Conservation (phyloP, 2,113 vertebrate genomes). For the Caranx ignobilis region DNA sequence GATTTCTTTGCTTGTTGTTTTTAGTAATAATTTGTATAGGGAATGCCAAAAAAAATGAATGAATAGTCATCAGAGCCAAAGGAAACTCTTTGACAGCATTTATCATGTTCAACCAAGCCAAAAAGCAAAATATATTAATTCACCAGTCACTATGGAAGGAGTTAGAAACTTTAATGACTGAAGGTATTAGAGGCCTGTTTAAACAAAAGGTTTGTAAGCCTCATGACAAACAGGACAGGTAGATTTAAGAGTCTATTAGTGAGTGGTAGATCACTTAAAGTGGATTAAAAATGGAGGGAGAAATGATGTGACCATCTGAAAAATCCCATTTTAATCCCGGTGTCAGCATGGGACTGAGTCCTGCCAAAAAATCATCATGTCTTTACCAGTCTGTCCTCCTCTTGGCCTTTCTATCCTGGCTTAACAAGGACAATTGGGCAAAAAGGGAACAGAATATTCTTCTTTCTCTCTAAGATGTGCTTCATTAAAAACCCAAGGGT, state of each 20-base stretch:
- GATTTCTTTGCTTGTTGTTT: background rate
- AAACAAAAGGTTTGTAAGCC: too few species aligned
- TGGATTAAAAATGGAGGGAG: constrained; percentile 11
- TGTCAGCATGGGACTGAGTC: constrained; percentile 9
- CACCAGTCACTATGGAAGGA: too few species aligned
- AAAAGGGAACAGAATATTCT: background rate
- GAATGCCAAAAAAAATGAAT: background rate
- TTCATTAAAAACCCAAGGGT: background rate
- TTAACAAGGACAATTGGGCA: constrained; percentile 1
- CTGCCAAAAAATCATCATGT: constrained; percentile 8
- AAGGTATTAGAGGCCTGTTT: background rate
- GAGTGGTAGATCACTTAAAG: background rate
- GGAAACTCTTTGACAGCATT: too few species aligned
- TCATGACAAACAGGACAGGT: too few species aligned
- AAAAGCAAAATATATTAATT: too few species aligned
- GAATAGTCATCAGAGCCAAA: too few species aligned
- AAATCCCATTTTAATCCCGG: constrained; percentile 47
- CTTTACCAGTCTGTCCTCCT: constrained; percentile 8
- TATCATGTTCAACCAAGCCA: too few species aligned
- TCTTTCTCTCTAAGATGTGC: background rate
- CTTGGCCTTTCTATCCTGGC: constrained; percentile 27
- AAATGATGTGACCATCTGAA: constrained; percentile 14
- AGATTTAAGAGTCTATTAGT: constrained; percentile 1
- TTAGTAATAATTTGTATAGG: background rate
- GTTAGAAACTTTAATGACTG: too few species aligned